Evolutionary conservation across 2,888 invertebrate genomes (phyloP).

Genomic region (Trichacis sp.): DNA sequence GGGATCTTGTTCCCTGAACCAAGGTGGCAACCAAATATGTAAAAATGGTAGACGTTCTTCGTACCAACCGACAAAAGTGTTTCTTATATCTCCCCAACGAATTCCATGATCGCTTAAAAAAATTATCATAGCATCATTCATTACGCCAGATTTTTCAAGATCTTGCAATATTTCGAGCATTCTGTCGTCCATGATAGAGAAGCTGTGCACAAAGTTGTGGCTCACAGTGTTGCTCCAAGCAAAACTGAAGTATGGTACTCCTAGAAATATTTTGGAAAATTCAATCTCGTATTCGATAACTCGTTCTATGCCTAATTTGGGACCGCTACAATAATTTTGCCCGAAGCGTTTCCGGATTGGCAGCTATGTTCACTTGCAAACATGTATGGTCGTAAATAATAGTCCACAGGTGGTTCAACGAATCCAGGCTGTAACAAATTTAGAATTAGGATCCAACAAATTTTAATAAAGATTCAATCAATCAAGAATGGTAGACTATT

Average conservation of each 20-base stretch:
- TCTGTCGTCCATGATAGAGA: conserved; percentile 76
- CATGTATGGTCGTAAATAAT: conserved; percentile 82
- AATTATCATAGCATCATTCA: conserved; percentile 77
- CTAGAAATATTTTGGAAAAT: conserved; percentile 73
- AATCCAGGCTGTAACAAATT: conserved; percentile 76
- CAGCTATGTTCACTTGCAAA: conserved; percentile 75
- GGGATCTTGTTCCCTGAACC: conserved; percentile 72
- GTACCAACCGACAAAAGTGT: conserved; percentile 79
- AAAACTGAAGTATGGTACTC: conserved; percentile 78
- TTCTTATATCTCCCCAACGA: conserved; percentile 79
- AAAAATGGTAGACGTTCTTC: conserved; percentile 84
- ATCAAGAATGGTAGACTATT: too few species aligned
- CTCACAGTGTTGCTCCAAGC: conserved; percentile 86
- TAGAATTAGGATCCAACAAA: too few species aligned
- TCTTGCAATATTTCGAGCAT: conserved; percentile 74
- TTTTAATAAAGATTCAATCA: too few species aligned
- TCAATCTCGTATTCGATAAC: conserved; percentile 78
- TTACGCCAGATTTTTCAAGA: conserved; percentile 73
- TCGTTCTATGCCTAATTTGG: conserved; percentile 76
- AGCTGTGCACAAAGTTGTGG: conserved; percentile 78
- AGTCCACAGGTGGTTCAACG: conserved; percentile 81
- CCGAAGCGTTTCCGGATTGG: conserved; percentile 66
- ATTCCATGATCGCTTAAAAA: conserved; percentile 86
- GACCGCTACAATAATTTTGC: conserved; percentile 74
- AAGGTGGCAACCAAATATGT: conserved; percentile 77